phyloP scores from a whole-genome alignment of 64 coral and sea anemone species.

The Dendronephthya gigantea region DNA sequence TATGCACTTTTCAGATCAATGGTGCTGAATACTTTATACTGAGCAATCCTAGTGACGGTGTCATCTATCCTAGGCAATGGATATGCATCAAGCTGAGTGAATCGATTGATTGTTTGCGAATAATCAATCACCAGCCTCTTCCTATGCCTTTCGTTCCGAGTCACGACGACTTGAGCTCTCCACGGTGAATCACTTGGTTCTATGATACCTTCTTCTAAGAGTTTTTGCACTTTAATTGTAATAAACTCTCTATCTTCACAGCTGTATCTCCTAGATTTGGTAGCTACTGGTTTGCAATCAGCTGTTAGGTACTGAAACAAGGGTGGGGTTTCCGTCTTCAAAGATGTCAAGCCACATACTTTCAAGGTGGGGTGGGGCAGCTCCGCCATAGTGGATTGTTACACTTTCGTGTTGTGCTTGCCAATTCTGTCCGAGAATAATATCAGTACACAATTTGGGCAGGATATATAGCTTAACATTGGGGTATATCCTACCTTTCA shows the following conservation, averaged over 20 bases:
- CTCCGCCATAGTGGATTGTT: slow-evolving; percentile 13
- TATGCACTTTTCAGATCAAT: neutral
- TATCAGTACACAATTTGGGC: neutral
- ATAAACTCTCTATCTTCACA: neutral
- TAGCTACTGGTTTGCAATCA: neutral
- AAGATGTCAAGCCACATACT: slow-evolving; percentile 8
- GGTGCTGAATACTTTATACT: neutral
- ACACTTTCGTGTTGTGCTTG: slow-evolving; percentile 27
- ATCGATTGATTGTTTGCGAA: neutral
- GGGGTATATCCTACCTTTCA: neutral
- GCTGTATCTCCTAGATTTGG: neutral
- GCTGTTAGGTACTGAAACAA: slow-evolving; percentile 29
- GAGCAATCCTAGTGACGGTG: neutral
- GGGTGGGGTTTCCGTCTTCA: neutral
- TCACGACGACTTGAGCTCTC: neutral
- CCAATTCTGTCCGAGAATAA: slow-evolving; percentile 27
- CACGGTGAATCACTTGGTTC: neutral
- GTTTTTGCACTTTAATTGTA: neutral
- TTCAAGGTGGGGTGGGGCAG: slow-evolving; percentile 17
- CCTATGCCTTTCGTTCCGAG: neutral
- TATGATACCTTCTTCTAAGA: neutral
- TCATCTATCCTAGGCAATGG: neutral
- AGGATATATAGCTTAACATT: slow-evolving; percentile 19
- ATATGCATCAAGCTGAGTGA: neutral
- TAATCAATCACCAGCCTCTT: neutral